Evolutionary conservation across 2,113 vertebrate species (phyloP).

Genomic region (Aldabrachelys gigantea): DNA sequence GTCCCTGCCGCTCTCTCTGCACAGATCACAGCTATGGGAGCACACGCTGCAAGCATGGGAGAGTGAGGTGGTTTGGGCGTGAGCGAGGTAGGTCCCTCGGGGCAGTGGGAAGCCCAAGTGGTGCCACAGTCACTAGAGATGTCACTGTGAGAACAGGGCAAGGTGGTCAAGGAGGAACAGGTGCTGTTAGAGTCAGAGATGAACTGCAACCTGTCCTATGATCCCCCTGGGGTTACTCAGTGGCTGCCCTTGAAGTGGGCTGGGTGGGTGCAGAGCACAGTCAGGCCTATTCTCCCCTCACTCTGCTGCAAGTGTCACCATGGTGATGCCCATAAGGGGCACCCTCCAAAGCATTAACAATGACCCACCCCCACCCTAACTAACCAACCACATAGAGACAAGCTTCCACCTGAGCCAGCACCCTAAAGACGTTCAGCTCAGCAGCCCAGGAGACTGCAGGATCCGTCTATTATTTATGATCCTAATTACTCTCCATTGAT

Average conservation of each 20-base stretch:
- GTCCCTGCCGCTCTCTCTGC: background rate
- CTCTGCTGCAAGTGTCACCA: background rate
- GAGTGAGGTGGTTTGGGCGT: too few relatives aligned
- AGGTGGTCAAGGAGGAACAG: too few relatives aligned
- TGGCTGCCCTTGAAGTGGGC: background rate
- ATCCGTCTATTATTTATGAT: background rate
- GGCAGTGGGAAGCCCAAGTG: too few relatives aligned
- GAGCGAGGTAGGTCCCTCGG: too few relatives aligned
- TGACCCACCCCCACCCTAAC: background rate
- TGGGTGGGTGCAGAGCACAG: background rate
- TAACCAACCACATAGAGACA: background rate
- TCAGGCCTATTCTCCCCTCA: background rate
- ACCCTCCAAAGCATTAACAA: background rate
- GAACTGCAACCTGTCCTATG: background rate
- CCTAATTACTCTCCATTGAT: slow-evolving; percentile 29
- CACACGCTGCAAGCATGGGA: too few relatives aligned
- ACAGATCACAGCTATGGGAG: background rate
- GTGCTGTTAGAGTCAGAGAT: background rate
- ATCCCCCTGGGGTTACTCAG: background rate
- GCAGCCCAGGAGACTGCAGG: background rate
- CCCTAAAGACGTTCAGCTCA: background rate
- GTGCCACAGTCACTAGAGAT: too few relatives aligned
- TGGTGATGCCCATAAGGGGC: background rate
- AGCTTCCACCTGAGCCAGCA: background rate
- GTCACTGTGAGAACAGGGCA: too few relatives aligned